Evolutionary conservation across 1,140 invertebrate genomes (phyloP), one percentile per base, ranked within the genome.

Genomic region (Neotoxoptera formosana): DNA sequence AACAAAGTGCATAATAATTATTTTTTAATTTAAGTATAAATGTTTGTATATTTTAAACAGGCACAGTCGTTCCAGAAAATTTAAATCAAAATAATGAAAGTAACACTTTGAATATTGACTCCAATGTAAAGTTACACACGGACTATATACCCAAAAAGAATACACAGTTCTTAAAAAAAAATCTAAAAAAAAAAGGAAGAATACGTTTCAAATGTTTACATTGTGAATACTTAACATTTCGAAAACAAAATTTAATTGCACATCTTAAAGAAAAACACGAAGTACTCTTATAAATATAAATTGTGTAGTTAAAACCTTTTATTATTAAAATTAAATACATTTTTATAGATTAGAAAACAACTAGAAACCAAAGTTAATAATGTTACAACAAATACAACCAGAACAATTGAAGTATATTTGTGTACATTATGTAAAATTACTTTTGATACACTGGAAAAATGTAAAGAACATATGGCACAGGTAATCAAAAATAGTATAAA

Each of bases 181-280:
- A 91, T 67, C 36, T 51, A 51, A 92, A 92, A 34, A 92, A 81
- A 41, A 92, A 92, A 84, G 91, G 91, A 23, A 92, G 83, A 92
- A 83, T 92, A 53, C 91, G 91, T 36, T 92, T 92, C 25, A 92
- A 92, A 92, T 92, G 91, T 51, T 92, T 92, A 41, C 91, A 92
- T 92, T 92, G 91, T 92, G 91, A 92, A 51, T 92, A 92, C 34
- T 92, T 92, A 92, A 92, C 91, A 51, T 92, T 92, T 34, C 83
- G 41, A 51, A 92, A 92, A 92, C 91, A 92, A 84, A 92, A 92
- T 53, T 83, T 92, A 92, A 81, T 92, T 34, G 34, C 21, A 2
- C 91, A 92, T 92, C 91, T 92, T 30, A 76, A n/a, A 51, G 23
- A 92, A 53, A 92, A 92, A 83, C 91, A 92, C 25, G 76, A 92